Evolutionary conservation across 2,888 invertebrate genomes (phyloP), one percentile per base, ranked within the genome.

Genomic region (Hydrotaea diabolus): DNA sequence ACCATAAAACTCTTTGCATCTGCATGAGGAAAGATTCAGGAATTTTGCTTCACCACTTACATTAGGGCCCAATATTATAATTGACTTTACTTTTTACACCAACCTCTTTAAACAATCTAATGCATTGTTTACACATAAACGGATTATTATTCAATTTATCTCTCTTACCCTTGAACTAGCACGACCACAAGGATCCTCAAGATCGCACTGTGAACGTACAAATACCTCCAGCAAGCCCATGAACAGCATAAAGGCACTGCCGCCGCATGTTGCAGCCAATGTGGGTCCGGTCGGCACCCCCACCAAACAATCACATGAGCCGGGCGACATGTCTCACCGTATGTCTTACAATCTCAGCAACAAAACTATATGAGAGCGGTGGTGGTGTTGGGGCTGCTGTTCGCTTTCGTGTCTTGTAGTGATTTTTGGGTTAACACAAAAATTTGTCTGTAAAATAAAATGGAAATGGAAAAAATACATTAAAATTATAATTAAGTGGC

Each of bases 151-250:
- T 5, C 59, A 59, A 31, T 59, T 66, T 21, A 46, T 55, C 21
- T 23, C 8, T 86, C 90, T 89, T 88, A 92, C 91, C 89, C 91
- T 86, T 88, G 94, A 93, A 92, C 94, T 93, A 49, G 96, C 95
- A 76, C 97, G 93, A 15, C 96, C 96, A 89, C 97, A 97, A 0
- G 97, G 97, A 92, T 97, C 97, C 89, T 97, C 97, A 86, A 97
- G 93, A 91, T 97, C 97, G 90, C 97, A 97, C 90, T 97, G 97
- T 86, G 96, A 96, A 75, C 97, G 93, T 78, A 97, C 93, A 92
- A 97, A 97, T 8, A 97, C 97, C 90, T 97, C 97, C 62, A 97
- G 93, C 3, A 97, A 94, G 0, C 97, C 97, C 97, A 97, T 97
- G 93, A 97, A 97, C 62, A 97, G 94, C 97, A 97, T 97, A 91